Evolutionary conservation across 2,888 invertebrate genomes (phyloP).

Genomic region (Sphecodes monilicornis): DNA sequence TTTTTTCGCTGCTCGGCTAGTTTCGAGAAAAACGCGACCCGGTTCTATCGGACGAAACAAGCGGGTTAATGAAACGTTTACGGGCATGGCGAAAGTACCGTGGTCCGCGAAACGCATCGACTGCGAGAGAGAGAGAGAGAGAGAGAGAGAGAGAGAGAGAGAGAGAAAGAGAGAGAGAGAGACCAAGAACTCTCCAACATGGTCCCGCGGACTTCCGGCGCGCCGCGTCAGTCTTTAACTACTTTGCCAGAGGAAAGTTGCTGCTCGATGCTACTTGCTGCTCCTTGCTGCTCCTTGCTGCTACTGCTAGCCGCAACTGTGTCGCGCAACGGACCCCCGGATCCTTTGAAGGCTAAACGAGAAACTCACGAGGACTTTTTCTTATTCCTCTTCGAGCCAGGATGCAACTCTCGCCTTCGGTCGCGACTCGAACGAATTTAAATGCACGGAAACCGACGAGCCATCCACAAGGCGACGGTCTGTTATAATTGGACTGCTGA

Average conservation of each 20-base stretch:
- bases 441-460: background rate
- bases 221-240: background rate
- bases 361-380: background rate
- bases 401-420: background rate
- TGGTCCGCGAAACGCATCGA: constrained; percentile 15
- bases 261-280: too few species aligned
- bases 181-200: background rate
- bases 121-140: too few species aligned
- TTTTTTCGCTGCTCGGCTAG: background rate
- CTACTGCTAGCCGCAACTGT: background rate
- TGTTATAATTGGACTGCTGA: too few species aligned
- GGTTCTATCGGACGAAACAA: constrained; percentile 35
- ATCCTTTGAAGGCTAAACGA: background rate
- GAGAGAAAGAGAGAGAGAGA: too few species aligned
- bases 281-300: background rate
- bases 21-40: background rate
- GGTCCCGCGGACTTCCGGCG: background rate
- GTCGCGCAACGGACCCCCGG: background rate
- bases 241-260: background rate
- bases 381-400: background rate
- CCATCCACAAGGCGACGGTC: background rate
- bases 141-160: too few species aligned
- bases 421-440: background rate
- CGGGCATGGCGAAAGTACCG: background rate
- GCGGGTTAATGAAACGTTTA: constrained; percentile 44